Evolutionary conservation across 2,888 invertebrate species (phyloP).

Genomic region (Papilio gigon): DNA sequence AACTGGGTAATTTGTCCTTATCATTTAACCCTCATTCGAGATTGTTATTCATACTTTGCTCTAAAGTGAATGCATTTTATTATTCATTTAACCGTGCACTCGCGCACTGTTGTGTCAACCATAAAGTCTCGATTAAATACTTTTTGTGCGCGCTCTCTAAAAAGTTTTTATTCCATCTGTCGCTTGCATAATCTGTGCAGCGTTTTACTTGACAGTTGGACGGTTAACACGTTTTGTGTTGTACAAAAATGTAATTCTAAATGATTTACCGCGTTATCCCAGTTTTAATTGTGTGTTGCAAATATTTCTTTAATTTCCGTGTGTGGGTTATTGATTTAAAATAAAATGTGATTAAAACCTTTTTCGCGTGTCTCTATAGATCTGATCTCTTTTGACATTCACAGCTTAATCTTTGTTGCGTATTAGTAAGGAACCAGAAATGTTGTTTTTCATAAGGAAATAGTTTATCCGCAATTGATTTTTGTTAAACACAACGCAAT

Average conservation of each 20-base stretch:
- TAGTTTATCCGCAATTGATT: constrained; percentile 28
- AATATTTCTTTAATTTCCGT: not conserved
- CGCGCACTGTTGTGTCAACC: constrained; percentile 2
- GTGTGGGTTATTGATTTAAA: not conserved
- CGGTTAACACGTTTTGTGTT: not conserved
- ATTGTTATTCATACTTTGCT: constrained; percentile 21
- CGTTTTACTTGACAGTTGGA: constrained; percentile 13
- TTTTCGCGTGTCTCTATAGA: not conserved
- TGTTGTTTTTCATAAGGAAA: constrained; percentile 36
- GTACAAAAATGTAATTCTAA: constrained; percentile 8
- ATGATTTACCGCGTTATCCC: constrained; percentile 8
- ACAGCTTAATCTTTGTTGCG: constrained; percentile 12
- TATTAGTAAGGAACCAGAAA: constrained; percentile 25
- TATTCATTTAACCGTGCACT: constrained; percentile 18
- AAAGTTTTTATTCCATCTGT: constrained; percentile 8
- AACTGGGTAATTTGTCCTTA: constrained; percentile 31
- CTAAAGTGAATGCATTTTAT: constrained; percentile 34
- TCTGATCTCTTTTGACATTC: constrained; percentile 3
- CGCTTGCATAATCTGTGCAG: constrained; percentile 19
- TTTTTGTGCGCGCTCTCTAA: constrained; percentile 16
- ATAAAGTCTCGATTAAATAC: constrained; percentile 19
- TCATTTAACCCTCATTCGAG: constrained; percentile 33
- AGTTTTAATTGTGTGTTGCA: not conserved
- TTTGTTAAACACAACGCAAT: constrained; percentile 12
- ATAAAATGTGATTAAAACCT: constrained; percentile 28